Evolutionary conservation across 2,113 vertebrate genomes (phyloP), one percentile per base, ranked within the genome.

Genomic region (Cyprichromis sp.): DNA sequence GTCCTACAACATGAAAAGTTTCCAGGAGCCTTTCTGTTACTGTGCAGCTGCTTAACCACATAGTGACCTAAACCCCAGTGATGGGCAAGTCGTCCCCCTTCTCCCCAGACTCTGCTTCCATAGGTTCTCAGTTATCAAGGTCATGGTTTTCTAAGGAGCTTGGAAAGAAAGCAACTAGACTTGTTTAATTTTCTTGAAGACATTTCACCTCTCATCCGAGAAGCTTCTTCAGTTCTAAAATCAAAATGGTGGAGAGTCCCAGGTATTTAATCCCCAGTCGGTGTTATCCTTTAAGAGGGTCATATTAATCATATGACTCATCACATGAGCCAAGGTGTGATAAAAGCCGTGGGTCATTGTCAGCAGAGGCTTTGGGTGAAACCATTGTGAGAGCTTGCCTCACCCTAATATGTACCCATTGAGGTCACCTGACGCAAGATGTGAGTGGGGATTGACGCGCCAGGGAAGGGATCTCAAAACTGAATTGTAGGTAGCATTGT

Each of bases 351-450:
- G 4, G 31, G 1, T 63, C 31, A 63, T 36, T 36, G 61, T 36
- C 31, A 66, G 61, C 31, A 66, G 61, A 5, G 53, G 21, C 53
- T 55, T 55, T 24, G n/a, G 21, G 61, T 66, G 17, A 3, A 66
- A 66, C 61, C 31, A 66, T 66, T 36, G 61, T 36, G 9, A 36
- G 61, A 66, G 17, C 4, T 12, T 36, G 17, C 61, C 61, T 66
- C 1, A 12, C 4, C 31, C 10, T 66, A n/a, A 36, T 7, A 34
- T 66, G 17, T 66, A 0, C 61, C 61, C 61, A 36, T 12, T 36
- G 31, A 66, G 16, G 0, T 66, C 0, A 66, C 61, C 0, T 66
- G 31, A 38, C 0, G 0, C 59, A 63, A 63, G 59, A 12, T 63
- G 59, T 63, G 17, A 36, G 31, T 36, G 59, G 17, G 61, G 61